Base-by-base conservation (phyloP, 1,140 invertebrate genomes). In the Pogonognathellus flavescens region DNA sequence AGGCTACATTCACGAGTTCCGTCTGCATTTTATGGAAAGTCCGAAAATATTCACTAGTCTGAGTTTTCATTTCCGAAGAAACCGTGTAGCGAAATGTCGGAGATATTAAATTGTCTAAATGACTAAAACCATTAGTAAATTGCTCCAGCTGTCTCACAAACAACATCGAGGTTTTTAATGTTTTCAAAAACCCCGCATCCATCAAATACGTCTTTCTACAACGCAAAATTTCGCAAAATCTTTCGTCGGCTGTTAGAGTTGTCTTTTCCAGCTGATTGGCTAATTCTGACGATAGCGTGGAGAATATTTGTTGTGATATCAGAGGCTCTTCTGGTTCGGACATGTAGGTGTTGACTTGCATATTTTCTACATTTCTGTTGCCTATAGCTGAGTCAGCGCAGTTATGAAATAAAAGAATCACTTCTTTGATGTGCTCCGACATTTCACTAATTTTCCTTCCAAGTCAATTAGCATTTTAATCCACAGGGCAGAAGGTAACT, bases 401-500 rank as follows among this genome's bases (percentile, higher is more conserved):
- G 11, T 82, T 84, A 84, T 89, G 88, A 76, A 89, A 88, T 7
- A 89, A 62, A 2, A 89, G 16, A 11, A 89, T 89, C 18, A 89
- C 84, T 14, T 87, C 88, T 41, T 83, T 84, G 10, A 88, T 85
- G 76, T 89, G 88, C 59, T 85, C 60, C 11, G 88, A 31, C 10
- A 89, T 14, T 85, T 22, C 3, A 89, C 88, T 25, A 89, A 66
- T 22, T 85, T 60, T 41, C 84, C 59, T 2, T 87, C 87, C 1
- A 89, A 60, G n/a, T 89, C 86, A 25, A n/a, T 52, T 3, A 89
- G 84, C 88, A 89, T 89, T 53, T 88, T 85, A n/a, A 88, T 60
- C 86, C 86, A 89, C 16, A 89, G 52, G 2, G 87, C 85, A 4
- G 87, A 60, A 0, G 86, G 66, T 13, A 89, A 70, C 20, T 84